phyloP scores from a whole-genome alignment of 2,113 vertebrate species.

The Aleadryas rufinucha region DNA sequence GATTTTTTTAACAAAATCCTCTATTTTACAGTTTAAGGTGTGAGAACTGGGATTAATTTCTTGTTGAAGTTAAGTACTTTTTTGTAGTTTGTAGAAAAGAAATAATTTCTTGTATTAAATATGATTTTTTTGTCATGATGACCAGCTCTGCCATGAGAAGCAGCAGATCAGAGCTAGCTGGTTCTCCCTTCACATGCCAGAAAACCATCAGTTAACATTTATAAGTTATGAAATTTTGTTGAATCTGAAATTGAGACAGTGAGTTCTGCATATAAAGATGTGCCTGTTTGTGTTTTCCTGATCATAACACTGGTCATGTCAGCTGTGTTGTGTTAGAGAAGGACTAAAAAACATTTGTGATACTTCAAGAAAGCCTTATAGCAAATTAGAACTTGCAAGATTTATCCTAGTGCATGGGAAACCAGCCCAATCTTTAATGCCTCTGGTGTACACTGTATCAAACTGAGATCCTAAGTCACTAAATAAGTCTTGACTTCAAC shows the following conservation, averaged over 20 bases:
- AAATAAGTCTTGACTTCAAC: background rate
- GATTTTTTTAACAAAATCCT: background rate
- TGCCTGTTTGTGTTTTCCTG: background rate
- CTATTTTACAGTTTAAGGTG: background rate
- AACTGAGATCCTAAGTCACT: background rate
- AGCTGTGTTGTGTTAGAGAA: background rate
- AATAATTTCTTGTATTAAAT: background rate
- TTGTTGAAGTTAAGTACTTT: background rate
- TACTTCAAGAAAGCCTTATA: background rate
- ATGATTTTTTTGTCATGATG: fast-evolving
- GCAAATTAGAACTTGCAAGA: background rate
- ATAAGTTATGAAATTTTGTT: fast-evolving
- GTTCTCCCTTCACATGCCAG: background rate
- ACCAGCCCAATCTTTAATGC: background rate
- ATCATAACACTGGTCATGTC: background rate
- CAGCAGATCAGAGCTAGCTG: background rate
- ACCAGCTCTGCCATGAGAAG: background rate
- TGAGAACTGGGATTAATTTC: background rate
- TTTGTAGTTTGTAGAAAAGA: background rate
- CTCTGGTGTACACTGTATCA: background rate
- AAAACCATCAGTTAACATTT: background rate
- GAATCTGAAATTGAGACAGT: background rate
- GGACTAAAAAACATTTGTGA: background rate
- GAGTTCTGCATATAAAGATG: background rate
- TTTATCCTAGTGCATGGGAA: background rate